phyloP scores from a whole-genome alignment of 2,113 vertebrate species.

The Antidorcas marsupialis region DNA sequence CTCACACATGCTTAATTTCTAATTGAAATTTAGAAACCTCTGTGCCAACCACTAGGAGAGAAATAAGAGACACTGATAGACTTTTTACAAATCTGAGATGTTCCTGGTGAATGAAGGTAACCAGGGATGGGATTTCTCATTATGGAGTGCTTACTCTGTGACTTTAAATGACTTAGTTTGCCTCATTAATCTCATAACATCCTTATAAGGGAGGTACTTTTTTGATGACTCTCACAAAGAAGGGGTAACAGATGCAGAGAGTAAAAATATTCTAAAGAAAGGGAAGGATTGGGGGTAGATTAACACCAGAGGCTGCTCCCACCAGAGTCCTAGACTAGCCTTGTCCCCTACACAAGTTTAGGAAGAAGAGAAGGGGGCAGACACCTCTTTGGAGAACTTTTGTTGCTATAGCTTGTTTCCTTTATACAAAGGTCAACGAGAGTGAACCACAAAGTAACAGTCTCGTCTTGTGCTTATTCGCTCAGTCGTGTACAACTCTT shows the following conservation, averaged over 20 bases:
- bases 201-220: rapidly evolving
- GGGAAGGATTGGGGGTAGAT: neutral
- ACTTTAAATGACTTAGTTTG: neutral
- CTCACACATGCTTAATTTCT: neutral
- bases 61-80: neutral
- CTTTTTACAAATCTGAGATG: no score
- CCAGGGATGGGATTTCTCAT: neutral
- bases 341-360: neutral
- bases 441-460: neutral
- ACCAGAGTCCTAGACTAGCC: neutral
- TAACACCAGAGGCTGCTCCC: neutral
- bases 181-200: neutral
- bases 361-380: neutral
- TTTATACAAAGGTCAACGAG: neutral
- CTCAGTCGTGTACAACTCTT: neutral
- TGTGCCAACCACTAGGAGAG: neutral
- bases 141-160: neutral
- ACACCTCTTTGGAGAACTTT: neutral
- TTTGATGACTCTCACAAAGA: neutral
- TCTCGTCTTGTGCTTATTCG: neutral
- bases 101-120: neutral
- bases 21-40: neutral
- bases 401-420: neutral
- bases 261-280: neutral
- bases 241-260: neutral